Base-by-base conservation (phyloP, 2,888 invertebrate genomes). In the Melitaea athalia region DNA sequence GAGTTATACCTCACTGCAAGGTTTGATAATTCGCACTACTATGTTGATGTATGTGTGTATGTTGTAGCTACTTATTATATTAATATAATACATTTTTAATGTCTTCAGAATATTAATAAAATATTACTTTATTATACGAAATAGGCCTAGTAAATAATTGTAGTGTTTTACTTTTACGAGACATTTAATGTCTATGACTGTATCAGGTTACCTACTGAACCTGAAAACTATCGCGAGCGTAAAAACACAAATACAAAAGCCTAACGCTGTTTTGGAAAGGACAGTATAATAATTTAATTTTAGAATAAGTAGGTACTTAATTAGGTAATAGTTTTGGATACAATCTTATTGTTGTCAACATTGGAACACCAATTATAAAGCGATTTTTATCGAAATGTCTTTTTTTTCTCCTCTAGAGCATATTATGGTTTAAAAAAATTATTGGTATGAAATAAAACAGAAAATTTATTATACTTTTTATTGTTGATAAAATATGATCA, bases 291-390 rank as follows among this genome's bases (percentile, higher is more conserved):
- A 85, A 82, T 85, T 85, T 86, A 86, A 85, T 72, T 81, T 82
- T 84, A 84, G 80, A 67, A 67, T 88, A 86, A 86, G 84, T 80
- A 79, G 86, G 84, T 80, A 79, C 24, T 76, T 84, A 86, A 81
- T 77, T 85, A 82, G 84, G 83, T 78, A 81, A 85, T 78, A 81
- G 75, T 85, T 89, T 88, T 86, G 85, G 84, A 88, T 85, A 86
- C 86, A 81, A 86, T 84, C 80, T 79, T 87, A 85, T 86, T 87
- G 86, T 86, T 87, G 88, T 87, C 85, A 84, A 82, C 84, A 83
- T 84, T 83, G 77, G 79, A 85, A 88, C 81, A 85, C 80, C 79
- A 88, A 88, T 86, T 86, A 81, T 84, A 84, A 79, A 81, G 52
- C 65, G 60, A 80, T 85, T 87, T 88, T 84, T 86, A 82, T 83